Evolutionary conservation across 2,888 invertebrate genomes (phyloP).

Genomic region (Athalia rosae): DNA sequence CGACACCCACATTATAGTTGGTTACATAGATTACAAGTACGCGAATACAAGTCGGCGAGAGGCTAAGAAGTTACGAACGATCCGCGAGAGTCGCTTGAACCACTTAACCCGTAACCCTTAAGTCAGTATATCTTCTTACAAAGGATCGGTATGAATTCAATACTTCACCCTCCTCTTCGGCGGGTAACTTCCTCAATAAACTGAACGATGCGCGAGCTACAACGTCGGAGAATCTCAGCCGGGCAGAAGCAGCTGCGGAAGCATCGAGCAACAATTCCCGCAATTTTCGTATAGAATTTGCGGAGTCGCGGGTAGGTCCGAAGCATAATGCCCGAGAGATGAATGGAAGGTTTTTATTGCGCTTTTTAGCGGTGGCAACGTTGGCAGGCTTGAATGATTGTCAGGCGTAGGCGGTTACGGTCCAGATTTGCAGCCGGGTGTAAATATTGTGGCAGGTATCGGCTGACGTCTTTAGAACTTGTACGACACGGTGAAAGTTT

Average conservation of each 20-base stretch:
- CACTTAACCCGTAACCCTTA: constrained; percentile 71
- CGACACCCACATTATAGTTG: constrained; percentile 45
- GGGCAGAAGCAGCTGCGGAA: constrained; percentile 3
- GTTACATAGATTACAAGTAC: background rate
- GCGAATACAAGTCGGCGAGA: constrained; percentile 29
- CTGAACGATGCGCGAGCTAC: constrained; percentile 26
- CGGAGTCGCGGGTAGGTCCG: constrained; percentile 1
- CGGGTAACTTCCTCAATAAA: constrained; percentile 57
- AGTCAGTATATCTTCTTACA: constrained; percentile 69
- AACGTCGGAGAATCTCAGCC: constrained; percentile 30
- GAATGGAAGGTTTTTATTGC: constrained; percentile 52
- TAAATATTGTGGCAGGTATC: constrained; percentile 45
- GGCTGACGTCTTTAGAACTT: constrained; percentile 43
- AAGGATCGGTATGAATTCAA: constrained; percentile 66
- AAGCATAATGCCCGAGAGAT: constrained; percentile 15
- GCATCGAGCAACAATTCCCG: no score
- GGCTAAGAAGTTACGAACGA: constrained; percentile 36
- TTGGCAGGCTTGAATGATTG: constrained; percentile 58
- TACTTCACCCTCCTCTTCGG: constrained; percentile 51
- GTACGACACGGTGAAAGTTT: constrained; percentile 53
- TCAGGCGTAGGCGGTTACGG: constrained; percentile 43
- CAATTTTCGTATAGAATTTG: background rate
- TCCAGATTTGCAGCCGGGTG: constrained; percentile 46
- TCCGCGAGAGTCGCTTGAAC: constrained; percentile 56
- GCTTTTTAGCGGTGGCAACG: constrained; percentile 46